These are phyloP conservation scores for Bombus breviceps DNA, from an alignment of 1,140 invertebrate genomes.

Conservation along the genomic window DNA sequence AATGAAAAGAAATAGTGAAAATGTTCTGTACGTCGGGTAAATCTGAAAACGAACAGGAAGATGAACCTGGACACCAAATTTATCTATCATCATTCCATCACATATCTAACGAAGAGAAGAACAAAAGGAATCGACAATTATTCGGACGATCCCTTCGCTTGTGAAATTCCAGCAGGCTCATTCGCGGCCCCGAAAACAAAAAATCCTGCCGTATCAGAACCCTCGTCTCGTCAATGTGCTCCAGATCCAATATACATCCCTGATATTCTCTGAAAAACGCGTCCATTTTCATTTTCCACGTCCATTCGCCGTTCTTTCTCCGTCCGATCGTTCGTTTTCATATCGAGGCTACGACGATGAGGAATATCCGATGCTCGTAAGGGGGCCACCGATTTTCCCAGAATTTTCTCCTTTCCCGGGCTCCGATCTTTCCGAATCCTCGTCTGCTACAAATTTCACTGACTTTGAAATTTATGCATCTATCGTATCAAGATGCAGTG, in stretches of 20 bases:
- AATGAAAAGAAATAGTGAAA: neutral
- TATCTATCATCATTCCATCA: neutral
- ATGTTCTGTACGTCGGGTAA: neutral
- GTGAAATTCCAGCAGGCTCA: neutral
- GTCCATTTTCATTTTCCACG: conserved; percentile 6
- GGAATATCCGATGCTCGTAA: conserved; percentile 2
- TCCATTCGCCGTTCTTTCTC: neutral
- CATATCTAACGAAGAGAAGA: neutral
- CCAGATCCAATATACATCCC: conserved; percentile 12
- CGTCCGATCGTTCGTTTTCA: neutral
- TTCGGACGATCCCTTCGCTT: neutral
- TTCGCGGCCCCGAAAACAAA: neutral
- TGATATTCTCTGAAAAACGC: neutral
- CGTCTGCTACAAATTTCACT: neutral
- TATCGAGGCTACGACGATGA: conserved; percentile 9
- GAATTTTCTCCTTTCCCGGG: neutral
- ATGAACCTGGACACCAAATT: neutral
- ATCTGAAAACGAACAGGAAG: neutral
- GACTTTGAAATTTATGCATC: neutral
- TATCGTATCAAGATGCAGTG: neutral
- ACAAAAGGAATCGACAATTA: neutral
- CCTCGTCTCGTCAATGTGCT: neutral
- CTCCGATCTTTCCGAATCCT: neutral
- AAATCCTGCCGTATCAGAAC: neutral
- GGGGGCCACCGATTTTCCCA: neutral